Percentiles rank a stretch among this genome's conserved stretches.
phyloP scores from a whole-genome alignment of 1,140 invertebrate genomes.

The Dendroctonus ponderosae region DNA sequence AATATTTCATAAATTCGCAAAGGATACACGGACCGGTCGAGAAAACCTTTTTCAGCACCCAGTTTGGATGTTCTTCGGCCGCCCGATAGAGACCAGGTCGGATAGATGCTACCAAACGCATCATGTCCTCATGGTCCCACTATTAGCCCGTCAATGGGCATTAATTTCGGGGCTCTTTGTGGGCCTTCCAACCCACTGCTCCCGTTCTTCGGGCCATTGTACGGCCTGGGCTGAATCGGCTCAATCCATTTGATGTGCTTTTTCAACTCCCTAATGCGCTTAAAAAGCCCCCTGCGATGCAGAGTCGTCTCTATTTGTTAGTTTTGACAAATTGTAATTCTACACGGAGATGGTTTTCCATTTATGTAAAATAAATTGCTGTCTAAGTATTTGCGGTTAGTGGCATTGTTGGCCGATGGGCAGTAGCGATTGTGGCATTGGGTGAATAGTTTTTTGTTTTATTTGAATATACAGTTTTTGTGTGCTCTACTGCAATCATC shows the following conservation, averaged over 20 bases:
- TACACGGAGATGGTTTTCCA: conserved; percentile 10
- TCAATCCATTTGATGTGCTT: conserved; percentile 32
- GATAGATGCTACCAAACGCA: not conserved
- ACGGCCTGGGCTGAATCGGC: conserved; percentile 6
- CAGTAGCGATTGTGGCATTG: too few relatives aligned
- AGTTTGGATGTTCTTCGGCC: too few relatives aligned
- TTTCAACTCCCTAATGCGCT: conserved; percentile 27
- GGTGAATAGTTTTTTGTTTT: too few relatives aligned
- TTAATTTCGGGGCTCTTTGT: conserved; percentile 29
- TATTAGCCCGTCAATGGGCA: conserved; percentile 36
- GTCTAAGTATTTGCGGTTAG: too few relatives aligned
- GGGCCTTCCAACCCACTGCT: conserved; percentile 22
- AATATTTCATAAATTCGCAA: too few relatives aligned
- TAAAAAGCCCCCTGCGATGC: conserved; percentile 20
- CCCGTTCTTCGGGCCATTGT: conserved; percentile 24
- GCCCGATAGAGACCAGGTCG: too few relatives aligned
- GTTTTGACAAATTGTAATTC: conserved; percentile 28
- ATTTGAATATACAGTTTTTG: too few relatives aligned
- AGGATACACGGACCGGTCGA: too few relatives aligned
- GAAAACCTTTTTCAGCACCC: too few relatives aligned
- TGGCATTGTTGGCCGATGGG: too few relatives aligned
- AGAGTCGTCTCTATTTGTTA: conserved; percentile 16
- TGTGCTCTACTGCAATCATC: too few relatives aligned
- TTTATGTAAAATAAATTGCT: not conserved
- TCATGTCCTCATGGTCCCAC: conserved; percentile 20